A percentile compares a stretch with the other conserved stretches of the same genome.
Conservation (phyloP, 1,140 invertebrate genomes). For the Chrysopa pallens region DNA sequence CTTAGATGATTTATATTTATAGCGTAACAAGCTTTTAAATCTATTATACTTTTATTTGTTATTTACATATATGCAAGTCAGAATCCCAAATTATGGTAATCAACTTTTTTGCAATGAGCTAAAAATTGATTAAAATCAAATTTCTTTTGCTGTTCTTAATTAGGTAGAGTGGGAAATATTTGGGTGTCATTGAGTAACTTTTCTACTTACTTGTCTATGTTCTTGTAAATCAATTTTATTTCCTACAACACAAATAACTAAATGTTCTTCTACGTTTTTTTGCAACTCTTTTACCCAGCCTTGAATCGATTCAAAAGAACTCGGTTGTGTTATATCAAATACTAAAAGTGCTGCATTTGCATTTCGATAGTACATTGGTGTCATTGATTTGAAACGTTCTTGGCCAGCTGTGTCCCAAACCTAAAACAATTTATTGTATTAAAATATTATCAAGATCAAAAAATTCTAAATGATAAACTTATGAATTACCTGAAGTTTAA, state of each 20-base stretch:
- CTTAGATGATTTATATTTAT: too few species aligned
- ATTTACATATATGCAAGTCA: too few species aligned
- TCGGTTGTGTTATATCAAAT: conserved; percentile 64
- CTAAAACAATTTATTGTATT: conserved; percentile 22
- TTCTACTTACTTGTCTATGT: conserved; percentile 25
- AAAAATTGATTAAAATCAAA: too few species aligned
- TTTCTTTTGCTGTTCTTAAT: too few species aligned
- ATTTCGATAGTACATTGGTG: conserved; percentile 85
- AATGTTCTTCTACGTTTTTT: conserved; percentile 51
- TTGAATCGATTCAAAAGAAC: conserved; percentile 56
- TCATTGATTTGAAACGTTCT: conserved; percentile 68
- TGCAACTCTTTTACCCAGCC: conserved; percentile 64
- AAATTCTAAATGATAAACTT: not conserved
- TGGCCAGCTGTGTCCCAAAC: conserved; percentile 87
- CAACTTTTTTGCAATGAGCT: too few species aligned
- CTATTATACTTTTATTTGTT: too few species aligned
- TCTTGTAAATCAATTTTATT: conserved; percentile 64
- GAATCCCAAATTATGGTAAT: too few species aligned
- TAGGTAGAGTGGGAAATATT: too few species aligned
- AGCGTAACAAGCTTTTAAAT: too few species aligned
- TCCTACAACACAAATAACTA: conserved; percentile 64
- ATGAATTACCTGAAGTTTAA: conserved; percentile 46
- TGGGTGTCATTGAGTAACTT: too few species aligned
- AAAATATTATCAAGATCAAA: not conserved
- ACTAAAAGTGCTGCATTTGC: conserved; percentile 74